Conservation (phyloP, 2,113 vertebrate species). For the Anas platyrhynchos region DNA sequence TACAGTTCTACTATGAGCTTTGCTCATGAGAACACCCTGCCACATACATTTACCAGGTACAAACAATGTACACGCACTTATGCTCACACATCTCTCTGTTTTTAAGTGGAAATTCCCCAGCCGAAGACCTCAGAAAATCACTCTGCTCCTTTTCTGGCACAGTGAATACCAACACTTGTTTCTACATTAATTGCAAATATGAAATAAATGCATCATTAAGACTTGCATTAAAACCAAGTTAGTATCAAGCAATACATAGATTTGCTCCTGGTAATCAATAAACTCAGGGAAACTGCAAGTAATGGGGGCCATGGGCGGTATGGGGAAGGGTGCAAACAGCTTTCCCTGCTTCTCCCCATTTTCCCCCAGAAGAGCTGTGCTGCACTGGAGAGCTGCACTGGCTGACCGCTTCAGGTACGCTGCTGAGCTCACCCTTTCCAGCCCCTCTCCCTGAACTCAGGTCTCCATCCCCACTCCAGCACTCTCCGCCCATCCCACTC, state of each 20-base stretch:
- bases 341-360: neutral
- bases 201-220: conserved; percentile 19
- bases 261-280: neutral
- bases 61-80: neutral
- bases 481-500: rapidly evolving
- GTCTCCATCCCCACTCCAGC: rapidly evolving
- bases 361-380: neutral
- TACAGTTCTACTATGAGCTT: conserved; percentile 8
- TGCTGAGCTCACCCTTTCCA: neutral
- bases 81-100: neutral
- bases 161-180: neutral
- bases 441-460: rapidly evolving
- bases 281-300: neutral
- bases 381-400: rapidly evolving
- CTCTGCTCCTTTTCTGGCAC: neutral
- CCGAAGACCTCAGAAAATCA: neutral
- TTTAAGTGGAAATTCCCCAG: neutral
- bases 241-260: conserved; percentile 3
- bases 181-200: neutral
- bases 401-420: neutral
- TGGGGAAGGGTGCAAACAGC: neutral
- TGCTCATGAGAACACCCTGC: neutral
- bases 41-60: neutral
- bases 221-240: neutral
- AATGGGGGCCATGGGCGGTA: neutral